Evolutionary conservation across 2,113 vertebrate species (phyloP).

Genomic region (Lagopus leucura): DNA sequence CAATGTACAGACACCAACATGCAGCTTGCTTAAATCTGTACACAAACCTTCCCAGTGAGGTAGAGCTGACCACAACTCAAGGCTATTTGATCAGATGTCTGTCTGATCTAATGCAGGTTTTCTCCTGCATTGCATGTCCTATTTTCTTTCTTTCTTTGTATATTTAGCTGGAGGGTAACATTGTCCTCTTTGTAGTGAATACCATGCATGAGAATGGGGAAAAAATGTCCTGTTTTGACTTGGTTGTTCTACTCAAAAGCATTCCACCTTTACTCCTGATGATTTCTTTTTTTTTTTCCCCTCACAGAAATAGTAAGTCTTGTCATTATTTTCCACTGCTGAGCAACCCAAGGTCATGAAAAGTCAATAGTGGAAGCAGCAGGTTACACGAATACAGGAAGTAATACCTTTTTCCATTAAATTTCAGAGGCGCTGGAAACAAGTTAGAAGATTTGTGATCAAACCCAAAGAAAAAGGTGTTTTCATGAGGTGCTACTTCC

Average conservation of each 20-base stretch:
- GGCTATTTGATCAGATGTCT: not conserved
- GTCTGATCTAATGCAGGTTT: not conserved
- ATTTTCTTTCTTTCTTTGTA: not conserved
- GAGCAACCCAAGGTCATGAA: not conserved
- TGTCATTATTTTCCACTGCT: not conserved
- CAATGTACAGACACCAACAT: not conserved
- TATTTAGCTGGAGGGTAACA: not conserved
- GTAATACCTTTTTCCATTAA: not conserved
- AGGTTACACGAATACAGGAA: not conserved
- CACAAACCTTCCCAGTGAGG: not conserved
- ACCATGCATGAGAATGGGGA: rapidly evolving
- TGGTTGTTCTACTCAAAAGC: not conserved
- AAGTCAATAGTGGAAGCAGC: not conserved
- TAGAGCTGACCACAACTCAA: not conserved
- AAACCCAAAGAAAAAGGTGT: not conserved
- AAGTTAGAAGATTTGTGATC: not conserved
- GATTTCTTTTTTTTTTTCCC: not conserved
- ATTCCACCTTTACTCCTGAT: not conserved
- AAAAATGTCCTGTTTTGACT: not conserved
- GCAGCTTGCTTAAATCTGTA: not conserved
- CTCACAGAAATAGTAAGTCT: not conserved
- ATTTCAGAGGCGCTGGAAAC: not conserved
- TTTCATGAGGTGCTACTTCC: not conserved
- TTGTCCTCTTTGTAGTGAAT: not conserved
- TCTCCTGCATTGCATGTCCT: not conserved